Evolutionary conservation across 1,140 invertebrate genomes (phyloP).

Genomic region (Pararge aegeria): DNA sequence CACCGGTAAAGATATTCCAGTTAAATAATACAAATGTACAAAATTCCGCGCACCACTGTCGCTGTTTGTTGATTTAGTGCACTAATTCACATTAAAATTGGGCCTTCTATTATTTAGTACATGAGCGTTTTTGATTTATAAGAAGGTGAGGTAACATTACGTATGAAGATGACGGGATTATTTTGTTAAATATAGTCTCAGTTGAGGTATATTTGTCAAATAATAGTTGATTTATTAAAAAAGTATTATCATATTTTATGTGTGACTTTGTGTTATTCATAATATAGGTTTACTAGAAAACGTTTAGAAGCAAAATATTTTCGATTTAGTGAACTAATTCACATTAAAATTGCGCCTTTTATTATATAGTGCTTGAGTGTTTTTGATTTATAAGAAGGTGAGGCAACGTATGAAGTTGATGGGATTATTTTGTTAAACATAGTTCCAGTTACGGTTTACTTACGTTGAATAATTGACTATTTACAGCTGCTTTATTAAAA

Average conservation of each 20-base stretch:
- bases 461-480: too few species aligned
- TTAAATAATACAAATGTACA: slow-evolving; percentile 14
- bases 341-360: slow-evolving; percentile 7
- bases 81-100: slow-evolving; percentile 6
- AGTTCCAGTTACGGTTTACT: too few species aligned
- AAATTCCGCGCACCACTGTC: slow-evolving; percentile 1
- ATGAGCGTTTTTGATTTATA: background rate
- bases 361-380: background rate
- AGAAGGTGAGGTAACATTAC: background rate
- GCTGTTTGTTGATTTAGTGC: background rate
- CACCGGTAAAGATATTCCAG: slow-evolving; percentile 2
- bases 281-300: too few species aligned
- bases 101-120: slow-evolving; percentile 3
- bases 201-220: too few species aligned
- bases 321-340: background rate
- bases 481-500: too few species aligned
- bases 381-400: background rate
- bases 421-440: too few species aligned
- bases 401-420: background rate
- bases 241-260: too few species aligned
- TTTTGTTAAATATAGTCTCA: too few species aligned
- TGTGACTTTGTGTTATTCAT: too few species aligned
- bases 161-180: background rate
- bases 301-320: too few species aligned
- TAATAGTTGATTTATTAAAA: too few species aligned